Conservation (phyloP, 2,797 vertebrate genomes). For the Parauchenoglanis punctatus region DNA sequence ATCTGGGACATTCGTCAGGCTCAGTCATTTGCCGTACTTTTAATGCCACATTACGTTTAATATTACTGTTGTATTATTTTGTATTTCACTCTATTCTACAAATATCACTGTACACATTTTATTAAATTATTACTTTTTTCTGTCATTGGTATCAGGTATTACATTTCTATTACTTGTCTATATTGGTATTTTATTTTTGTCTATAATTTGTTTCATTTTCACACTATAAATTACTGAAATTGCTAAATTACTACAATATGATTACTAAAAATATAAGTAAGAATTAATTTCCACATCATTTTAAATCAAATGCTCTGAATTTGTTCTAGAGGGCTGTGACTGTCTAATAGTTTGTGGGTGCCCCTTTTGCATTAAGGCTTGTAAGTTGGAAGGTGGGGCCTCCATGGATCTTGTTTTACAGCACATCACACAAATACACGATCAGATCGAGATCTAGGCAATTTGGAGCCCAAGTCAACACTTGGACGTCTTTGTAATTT, state of each 20-base stretch:
- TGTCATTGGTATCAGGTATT: not conserved
- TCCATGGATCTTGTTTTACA: too few relatives aligned
- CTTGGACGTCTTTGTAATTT: too few relatives aligned
- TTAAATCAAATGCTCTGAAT: not conserved
- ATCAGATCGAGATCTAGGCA: too few relatives aligned
- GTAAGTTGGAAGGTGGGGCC: too few relatives aligned
- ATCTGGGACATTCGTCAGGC: not conserved
- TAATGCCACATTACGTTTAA: not conserved
- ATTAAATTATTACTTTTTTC: not conserved
- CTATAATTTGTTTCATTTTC: not conserved
- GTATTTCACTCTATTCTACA: not conserved
- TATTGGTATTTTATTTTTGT: not conserved
- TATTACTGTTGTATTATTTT: not conserved
- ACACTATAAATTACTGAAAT: not conserved
- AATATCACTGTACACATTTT: not conserved
- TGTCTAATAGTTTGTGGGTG: not conserved
- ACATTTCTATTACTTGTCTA: not conserved
- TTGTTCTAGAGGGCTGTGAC: not conserved
- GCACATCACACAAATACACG: too few relatives aligned
- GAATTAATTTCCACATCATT: not conserved
- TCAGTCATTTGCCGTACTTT: not conserved
- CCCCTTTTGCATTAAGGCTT: too few relatives aligned
- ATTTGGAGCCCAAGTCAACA: too few relatives aligned
- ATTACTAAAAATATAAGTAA: not conserved
- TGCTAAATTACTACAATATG: too few relatives aligned